Evolutionary conservation across 2,113 vertebrate genomes (phyloP).

Genomic region (Pseudorhombus dupliciocellatus): DNA sequence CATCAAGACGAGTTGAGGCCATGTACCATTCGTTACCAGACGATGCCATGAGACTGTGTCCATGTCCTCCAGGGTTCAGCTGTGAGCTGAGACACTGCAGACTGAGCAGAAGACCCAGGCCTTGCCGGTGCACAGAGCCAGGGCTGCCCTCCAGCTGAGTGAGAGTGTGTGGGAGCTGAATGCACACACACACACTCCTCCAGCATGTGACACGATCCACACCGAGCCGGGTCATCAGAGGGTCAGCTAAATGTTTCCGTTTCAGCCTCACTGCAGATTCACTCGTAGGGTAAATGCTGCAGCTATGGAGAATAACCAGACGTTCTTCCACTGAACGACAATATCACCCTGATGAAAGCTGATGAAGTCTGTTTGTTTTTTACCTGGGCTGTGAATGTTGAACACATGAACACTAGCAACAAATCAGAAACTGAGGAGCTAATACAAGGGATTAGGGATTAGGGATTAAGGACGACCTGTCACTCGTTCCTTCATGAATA

Average conservation of each 20-base stretch:
- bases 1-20: too few species aligned
- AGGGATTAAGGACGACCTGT: background rate
- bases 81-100: conserved; percentile 31
- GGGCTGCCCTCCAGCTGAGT: conserved; percentile 28
- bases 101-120: conserved; percentile 38
- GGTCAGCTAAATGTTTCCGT: conserved; percentile 41
- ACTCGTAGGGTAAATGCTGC: background rate
- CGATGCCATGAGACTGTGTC: background rate
- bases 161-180: background rate
- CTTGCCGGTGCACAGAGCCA: conserved; percentile 31
- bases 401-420: background rate
- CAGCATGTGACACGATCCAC: conserved; percentile 35
- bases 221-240: conserved; percentile 36
- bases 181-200: conserved; percentile 16
- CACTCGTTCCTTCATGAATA: background rate
- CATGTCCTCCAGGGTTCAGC: background rate
- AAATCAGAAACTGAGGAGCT: background rate
- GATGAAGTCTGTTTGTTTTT: too few species aligned
- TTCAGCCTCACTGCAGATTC: background rate
- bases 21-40: background rate
- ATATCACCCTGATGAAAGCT: background rate
- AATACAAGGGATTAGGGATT: background rate
- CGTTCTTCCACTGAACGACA: background rate
- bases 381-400: background rate
- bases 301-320: background rate